Evolutionary conservation across 2,113 vertebrate genomes (phyloP).

Genomic region (Glaucomys volans): DNA sequence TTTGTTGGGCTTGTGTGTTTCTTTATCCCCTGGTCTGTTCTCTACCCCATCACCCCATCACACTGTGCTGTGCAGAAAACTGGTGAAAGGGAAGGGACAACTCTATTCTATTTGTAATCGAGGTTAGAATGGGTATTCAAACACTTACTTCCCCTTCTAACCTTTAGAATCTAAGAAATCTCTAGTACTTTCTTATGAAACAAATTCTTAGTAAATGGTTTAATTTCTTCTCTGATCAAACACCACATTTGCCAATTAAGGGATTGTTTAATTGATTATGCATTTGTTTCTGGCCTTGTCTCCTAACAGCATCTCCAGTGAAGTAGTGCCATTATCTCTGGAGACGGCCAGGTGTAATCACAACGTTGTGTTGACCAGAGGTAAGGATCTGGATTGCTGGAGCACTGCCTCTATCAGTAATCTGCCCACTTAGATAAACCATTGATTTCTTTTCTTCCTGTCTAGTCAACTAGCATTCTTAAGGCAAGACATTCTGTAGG

Average conservation of each 20-base stretch:
- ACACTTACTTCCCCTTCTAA: constrained; percentile 53
- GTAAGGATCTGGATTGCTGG: neutral
- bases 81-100: neutral
- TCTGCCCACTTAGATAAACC: constrained; percentile 39
- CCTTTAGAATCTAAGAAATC: neutral
- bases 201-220: constrained; percentile 71
- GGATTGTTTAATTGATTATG: constrained; percentile 31
- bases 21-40: neutral
- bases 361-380: neutral
- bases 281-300: constrained; percentile 50
- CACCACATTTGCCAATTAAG: constrained; percentile 58
- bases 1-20: neutral
- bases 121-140: constrained; percentile 30
- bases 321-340: neutral
- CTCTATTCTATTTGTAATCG: neutral
- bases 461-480: neutral
- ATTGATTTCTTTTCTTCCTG: constrained; percentile 53
- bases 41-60: neutral
- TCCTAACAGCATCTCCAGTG: neutral
- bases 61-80: neutral
- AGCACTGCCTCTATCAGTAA: constrained; percentile 7
- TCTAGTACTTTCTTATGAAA: constrained; percentile 56
- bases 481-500: neutral
- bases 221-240: constrained; percentile 59
- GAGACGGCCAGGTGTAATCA: neutral